Percentiles rank a stretch among this genome's conserved stretches.
Evolutionary conservation across 2,888 invertebrate species (phyloP).

Genomic region (Cantharis rustica): DNA sequence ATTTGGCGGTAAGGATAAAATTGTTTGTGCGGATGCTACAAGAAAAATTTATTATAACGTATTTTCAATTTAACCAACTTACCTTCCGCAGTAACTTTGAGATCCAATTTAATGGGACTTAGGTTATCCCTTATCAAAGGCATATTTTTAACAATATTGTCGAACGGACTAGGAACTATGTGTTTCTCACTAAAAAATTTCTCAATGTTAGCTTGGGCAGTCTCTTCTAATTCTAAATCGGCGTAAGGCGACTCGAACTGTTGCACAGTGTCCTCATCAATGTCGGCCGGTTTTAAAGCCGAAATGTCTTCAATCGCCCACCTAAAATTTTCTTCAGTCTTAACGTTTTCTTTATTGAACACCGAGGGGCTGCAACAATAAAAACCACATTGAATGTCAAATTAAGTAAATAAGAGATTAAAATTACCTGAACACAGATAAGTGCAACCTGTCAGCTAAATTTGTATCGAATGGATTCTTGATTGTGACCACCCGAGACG

Average conservation of each 20-base stretch:
- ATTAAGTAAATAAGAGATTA: not conserved
- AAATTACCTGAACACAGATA: conserved; percentile 70
- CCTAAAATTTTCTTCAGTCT: conserved; percentile 59
- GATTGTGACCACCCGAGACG: conserved; percentile 61
- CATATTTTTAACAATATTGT: conserved; percentile 28
- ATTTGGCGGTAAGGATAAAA: conserved; percentile 66
- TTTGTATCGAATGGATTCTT: conserved; percentile 73
- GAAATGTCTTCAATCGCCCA: conserved; percentile 77
- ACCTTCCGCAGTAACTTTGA: conserved; percentile 10
- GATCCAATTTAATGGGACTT: conserved; percentile 21
- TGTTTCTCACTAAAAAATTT: conserved; percentile 55
- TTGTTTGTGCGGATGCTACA: conserved; percentile 68
- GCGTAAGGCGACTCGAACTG: conserved; percentile 66
- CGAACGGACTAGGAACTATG: conserved; percentile 54
- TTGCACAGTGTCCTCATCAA: conserved; percentile 66
- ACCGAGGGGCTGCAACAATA: conserved; percentile 51
- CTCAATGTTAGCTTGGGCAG: conserved; percentile 71
- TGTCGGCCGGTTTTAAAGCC: conserved; percentile 68
- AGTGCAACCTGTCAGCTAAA: conserved; percentile 67
- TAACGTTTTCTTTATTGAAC: conserved; percentile 52
- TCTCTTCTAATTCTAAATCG: conserved; percentile 67
- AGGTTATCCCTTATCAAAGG: conserved; percentile 31
- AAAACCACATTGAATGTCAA: not conserved
- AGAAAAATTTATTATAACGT: not conserved
- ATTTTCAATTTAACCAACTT: not conserved